Evolutionary conservation across 2,797 vertebrate species (phyloP).

Genomic region (Pseudopleuronectes americanus): DNA sequence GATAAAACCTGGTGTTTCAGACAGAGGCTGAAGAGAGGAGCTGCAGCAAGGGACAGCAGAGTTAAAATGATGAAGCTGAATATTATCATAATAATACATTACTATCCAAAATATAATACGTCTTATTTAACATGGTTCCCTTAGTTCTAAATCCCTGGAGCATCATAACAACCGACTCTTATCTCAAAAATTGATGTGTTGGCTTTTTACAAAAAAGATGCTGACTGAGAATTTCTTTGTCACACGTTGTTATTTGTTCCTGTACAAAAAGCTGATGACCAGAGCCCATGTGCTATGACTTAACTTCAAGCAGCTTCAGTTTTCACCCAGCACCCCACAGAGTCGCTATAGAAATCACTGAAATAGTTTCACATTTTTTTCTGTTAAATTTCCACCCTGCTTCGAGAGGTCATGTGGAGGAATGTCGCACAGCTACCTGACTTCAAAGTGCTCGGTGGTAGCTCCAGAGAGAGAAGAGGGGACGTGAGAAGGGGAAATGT

Average conservation of each 20-base stretch:
- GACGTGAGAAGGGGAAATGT: constrained; percentile 1
- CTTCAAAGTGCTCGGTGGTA: constrained; percentile 50
- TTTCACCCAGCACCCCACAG: constrained; percentile 10
- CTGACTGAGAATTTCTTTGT: background rate
- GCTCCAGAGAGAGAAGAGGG: constrained; percentile 8
- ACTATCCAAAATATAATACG: too few relatives aligned
- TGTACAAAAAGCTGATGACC: background rate
- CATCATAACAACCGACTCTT: too few relatives aligned
- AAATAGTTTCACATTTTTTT: constrained; percentile 47
- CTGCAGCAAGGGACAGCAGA: too few relatives aligned
- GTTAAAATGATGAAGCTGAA: too few relatives aligned
- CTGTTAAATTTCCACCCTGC: constrained; percentile 33
- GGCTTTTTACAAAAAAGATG: background rate
- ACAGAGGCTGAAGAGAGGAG: too few relatives aligned
- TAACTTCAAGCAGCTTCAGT: background rate
- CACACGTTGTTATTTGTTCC: background rate
- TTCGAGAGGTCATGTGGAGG: constrained; percentile 62
- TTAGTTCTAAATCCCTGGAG: too few relatives aligned
- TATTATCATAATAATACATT: too few relatives aligned
- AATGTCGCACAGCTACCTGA: constrained; percentile 73
- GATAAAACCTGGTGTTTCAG: too few relatives aligned
- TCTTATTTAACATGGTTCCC: too few relatives aligned
- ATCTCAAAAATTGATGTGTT: background rate
- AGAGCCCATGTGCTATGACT: too few relatives aligned
- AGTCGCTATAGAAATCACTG: constrained; percentile 66